Base-by-base conservation (phyloP, 1,140 invertebrate species). In the Bombus vancouverensis region DNA sequence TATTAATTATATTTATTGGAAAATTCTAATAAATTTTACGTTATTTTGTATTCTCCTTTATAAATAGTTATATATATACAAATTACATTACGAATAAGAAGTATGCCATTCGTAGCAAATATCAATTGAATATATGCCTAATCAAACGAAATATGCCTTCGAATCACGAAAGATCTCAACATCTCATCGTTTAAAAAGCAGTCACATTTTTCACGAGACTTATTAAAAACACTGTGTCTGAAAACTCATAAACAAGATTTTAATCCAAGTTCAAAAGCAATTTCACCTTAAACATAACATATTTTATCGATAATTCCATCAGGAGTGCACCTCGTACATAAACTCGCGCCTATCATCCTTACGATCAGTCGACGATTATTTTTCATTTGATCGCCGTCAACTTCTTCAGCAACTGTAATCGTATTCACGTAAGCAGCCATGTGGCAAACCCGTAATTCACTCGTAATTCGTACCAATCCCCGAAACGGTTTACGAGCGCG, bases 401-500 rank as follows among this genome's bases (percentile, higher is more conserved):
- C 22, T 37, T 12, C 13, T 5, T 13, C 4, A 13, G 25, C n/a
- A 3, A 10, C n/a, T 15, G 39, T 25, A n/a, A 28, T 66, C 42
- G 22, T 66, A 71, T 25, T 22, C 37, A 39, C 13, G 59, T 66
- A 75, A 76, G 12, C 59, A 34, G 42, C 6, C 32, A 4, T 6
- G 25, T 42, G 5, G 32, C 28, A 39, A 77, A 34, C 37, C 34
- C 22, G n/a, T 71, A 83, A 72, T 84, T 84, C 70, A 22, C 44
- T 44, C 59, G 8, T 74, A 74, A 82, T 82, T 82, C 71, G 66
- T 34, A 47, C 59, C 39, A 42, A 72, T 44, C 22, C 66, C 32
- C 39, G 66, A 84, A 79, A 84, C 66, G 57, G n/a, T 84, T 79
- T 62, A 79, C 76, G 53, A n/a, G 66, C 66, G 0, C 39, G 34